A percentile compares a stretch with the other conserved stretches of the same genome.
Evolutionary conservation across 2,113 vertebrate genomes (phyloP).

Genomic region (Motacilla tschutschensis): DNA sequence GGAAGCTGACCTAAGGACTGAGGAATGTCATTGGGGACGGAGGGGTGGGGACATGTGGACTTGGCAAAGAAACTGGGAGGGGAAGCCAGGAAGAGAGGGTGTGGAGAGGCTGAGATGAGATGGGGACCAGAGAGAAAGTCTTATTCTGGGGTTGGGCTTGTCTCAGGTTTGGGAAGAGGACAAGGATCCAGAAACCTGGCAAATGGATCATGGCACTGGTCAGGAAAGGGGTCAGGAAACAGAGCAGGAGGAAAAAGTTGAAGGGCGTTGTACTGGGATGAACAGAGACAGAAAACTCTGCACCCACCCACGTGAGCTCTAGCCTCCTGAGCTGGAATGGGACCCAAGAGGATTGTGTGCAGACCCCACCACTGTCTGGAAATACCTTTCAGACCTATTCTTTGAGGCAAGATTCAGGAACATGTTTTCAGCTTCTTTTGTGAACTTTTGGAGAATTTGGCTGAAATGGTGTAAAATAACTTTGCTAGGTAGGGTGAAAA

Average conservation of each 20-base stretch:
- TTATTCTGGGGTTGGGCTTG: neutral
- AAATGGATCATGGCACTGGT: neutral
- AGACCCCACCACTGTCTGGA: neutral
- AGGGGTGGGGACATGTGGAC: neutral
- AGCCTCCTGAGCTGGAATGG: neutral
- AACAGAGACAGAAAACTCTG: neutral
- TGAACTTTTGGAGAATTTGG: neutral
- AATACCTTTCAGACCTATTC: neutral
- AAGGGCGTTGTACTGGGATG: neutral
- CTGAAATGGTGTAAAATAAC: neutral
- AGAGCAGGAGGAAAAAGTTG: neutral
- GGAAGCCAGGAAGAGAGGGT: slow-evolving; percentile 12
- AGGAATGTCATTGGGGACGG: slow-evolving; percentile 16
- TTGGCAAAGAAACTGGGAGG: slow-evolving; percentile 20
- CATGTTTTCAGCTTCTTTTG: neutral
- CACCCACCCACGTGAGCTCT: accelerated
- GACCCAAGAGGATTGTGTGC: neutral
- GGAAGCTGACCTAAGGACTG: slow-evolving; percentile 34
- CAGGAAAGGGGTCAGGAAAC: neutral
- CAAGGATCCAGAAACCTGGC: accelerated
- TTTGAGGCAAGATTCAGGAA: neutral
- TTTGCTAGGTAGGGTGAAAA: neutral
- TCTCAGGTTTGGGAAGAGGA: neutral
- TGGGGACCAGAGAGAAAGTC: neutral
- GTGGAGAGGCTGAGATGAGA: neutral